Percentiles rank a stretch among this genome's conserved stretches.
Conservation (phyloP, 2,113 vertebrate genomes). For the Isichthys henryi region DNA sequence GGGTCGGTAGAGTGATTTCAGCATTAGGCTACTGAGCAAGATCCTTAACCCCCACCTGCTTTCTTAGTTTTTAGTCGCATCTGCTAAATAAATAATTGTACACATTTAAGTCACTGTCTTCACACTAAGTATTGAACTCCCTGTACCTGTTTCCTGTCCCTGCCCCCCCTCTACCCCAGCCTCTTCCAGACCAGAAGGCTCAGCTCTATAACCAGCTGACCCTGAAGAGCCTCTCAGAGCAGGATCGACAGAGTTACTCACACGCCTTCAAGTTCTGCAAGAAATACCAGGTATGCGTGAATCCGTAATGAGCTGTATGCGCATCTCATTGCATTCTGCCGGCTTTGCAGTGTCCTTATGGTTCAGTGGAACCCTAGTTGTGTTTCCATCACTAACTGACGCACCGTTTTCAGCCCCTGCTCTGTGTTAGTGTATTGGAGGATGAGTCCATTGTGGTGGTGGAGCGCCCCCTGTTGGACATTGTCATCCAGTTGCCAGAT, state of each 20-base stretch:
- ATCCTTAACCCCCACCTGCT: background rate
- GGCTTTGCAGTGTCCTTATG: background rate
- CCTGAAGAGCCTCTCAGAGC: constrained; percentile 66
- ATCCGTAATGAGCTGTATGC: background rate
- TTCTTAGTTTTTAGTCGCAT: background rate
- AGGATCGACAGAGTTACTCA: constrained; percentile 49
- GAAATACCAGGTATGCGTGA: constrained; percentile 71
- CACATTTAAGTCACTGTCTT: background rate
- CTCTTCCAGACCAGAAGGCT: constrained; percentile 64
- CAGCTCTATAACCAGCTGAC: constrained; percentile 68
- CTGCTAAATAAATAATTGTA: background rate
- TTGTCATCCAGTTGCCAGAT: constrained; percentile 74
- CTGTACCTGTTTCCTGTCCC: background rate
- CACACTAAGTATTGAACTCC: background rate
- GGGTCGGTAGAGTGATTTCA: background rate
- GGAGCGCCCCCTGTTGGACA: constrained; percentile 79
- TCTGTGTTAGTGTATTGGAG: constrained; percentile 71
- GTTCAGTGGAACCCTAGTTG: background rate
- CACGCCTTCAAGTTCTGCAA: constrained; percentile 92
- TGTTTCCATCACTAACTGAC: background rate
- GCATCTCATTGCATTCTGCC: background rate
- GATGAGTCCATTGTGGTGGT: constrained; percentile 79
- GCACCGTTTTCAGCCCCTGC: constrained; percentile 43
- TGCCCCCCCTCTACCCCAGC: constrained; percentile 52
- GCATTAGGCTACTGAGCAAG: background rate